Evolutionary conservation across 2,888 invertebrate species (phyloP), one percentile per base, ranked within the genome.

Genomic region (Polydrusus cervinus): DNA sequence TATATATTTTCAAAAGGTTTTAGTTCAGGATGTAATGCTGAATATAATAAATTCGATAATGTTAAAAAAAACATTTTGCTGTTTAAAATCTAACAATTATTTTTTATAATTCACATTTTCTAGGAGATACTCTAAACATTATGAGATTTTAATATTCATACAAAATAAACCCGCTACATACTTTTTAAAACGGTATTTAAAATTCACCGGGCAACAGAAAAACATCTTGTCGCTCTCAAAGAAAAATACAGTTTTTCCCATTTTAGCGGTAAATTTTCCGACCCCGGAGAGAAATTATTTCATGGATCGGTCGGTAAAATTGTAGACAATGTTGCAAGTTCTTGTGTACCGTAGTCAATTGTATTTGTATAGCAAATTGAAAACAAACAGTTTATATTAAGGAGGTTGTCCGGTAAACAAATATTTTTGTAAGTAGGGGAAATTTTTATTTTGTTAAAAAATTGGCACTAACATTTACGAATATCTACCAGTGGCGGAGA

Each of bases 291-390:
- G 40, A 66, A 53, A 53, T 68, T 34, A 57, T 66, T 66, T 66
- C 38, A 53, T 34, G 55, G 53, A 55, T 68, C 67, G 51, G 49
- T 61, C 47, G 47, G 69, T 47, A 61, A 70, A 70, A 47, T 25
- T 60, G 49, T 61, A 57, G 49, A 60, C 69, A 49, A 25, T 47
- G 62, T 61, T 16, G 61, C 62, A 62, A 70, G 20, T 51, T 51
- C 25, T 66, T 40, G 34, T 40, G 14, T 45, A 62, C 49, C 51
- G 25, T 51, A 62, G 30, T 51, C 62, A 16, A 51, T 71, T 64
- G 60, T 80, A 78, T 80, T 81, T 81, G 79, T 76, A 60, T 75
- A 74, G 67, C 68, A 79, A 77, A 80, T 81, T 80, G 80, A 75
- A 81, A 79, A 78, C 76, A 80, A 79, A 80, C 78, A 80, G 51